Evolutionary conservation across 2,113 vertebrate species (phyloP).

Genomic region (Amphiprion percula): DNA sequence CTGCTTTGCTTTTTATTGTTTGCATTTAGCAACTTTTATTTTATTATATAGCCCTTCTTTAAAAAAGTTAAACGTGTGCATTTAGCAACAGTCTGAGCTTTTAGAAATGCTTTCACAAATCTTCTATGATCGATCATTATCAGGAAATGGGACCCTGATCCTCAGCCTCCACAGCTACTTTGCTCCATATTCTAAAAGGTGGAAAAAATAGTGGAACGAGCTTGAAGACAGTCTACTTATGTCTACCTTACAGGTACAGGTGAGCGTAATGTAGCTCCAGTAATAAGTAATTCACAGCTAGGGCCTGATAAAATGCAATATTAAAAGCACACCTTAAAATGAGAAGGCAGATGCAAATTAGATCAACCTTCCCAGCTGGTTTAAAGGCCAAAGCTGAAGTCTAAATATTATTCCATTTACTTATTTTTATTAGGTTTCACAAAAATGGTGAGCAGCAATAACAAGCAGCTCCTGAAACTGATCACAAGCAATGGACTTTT

Average conservation of each 20-base stretch:
- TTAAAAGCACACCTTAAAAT: constrained; percentile 36
- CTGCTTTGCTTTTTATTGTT: too few species aligned
- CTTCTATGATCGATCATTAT: not conserved
- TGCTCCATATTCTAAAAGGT: not conserved
- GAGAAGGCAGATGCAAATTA: constrained; percentile 16
- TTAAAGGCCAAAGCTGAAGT: not conserved
- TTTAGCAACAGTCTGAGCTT: not conserved
- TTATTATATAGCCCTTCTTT: not conserved
- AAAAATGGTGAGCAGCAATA: not conserved
- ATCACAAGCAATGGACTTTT: not conserved
- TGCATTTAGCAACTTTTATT: too few species aligned
- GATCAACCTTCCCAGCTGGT: not conserved
- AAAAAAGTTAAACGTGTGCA: not conserved
- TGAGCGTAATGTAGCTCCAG: constrained; percentile 27
- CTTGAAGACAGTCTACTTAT: constrained; percentile 13
- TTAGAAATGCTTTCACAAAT: not conserved
- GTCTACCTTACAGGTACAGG: constrained; percentile 35
- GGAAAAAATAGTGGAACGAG: not conserved
- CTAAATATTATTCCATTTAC: not conserved
- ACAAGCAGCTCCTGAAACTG: not conserved
- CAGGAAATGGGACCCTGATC: not conserved
- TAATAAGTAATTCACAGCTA: constrained; percentile 36
- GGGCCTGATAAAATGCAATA: constrained; percentile 24
- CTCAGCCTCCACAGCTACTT: not conserved
- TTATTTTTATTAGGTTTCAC: not conserved